These are phyloP conservation scores for Numenius arquata DNA, from an alignment of 2,113 vertebrate genomes.

Conservation along the genomic window DNA sequence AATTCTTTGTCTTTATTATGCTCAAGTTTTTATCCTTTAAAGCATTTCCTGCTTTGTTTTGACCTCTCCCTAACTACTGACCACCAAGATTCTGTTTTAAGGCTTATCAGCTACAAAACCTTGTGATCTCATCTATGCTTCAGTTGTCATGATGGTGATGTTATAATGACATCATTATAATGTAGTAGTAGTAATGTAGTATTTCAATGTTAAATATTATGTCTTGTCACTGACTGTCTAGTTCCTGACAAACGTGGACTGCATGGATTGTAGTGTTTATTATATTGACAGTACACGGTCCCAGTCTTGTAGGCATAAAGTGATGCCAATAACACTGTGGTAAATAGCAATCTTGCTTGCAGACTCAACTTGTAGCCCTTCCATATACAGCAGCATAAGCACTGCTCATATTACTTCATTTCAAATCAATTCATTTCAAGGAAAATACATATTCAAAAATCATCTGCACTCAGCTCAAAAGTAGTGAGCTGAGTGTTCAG, in stretches of 20 bases:
- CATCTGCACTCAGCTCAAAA: neutral
- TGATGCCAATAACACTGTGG: neutral
- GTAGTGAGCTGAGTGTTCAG: neutral
- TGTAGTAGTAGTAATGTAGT: neutral
- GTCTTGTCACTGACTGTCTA: neutral
- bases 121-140: neutral
- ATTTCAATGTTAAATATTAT: neutral
- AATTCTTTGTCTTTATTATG: neutral
- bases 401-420: neutral
- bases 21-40: neutral
- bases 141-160: neutral
- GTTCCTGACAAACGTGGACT: neutral
- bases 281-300: neutral
- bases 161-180: too few relatives aligned
- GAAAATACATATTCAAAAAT: neutral
- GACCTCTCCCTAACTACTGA: neutral
- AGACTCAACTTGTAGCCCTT: neutral
- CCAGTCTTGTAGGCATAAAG: neutral
- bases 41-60: neutral
- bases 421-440: neutral
- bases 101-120: neutral
- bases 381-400: neutral
- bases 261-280: fast-evolving
- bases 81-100: neutral
- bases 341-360: neutral